Base-by-base conservation (phyloP, 2,888 invertebrate genomes). In the Steromphala cineraria region DNA sequence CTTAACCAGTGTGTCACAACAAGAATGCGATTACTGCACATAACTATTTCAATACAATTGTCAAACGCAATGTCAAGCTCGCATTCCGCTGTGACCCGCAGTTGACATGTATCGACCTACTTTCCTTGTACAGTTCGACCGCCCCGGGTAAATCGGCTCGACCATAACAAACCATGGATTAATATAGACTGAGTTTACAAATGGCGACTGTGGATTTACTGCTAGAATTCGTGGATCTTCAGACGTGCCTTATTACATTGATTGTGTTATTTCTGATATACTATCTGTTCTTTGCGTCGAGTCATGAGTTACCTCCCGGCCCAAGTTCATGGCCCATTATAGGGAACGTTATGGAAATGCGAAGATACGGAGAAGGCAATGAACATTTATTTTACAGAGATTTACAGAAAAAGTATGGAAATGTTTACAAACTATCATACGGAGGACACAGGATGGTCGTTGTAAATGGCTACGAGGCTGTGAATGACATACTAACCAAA, bases 391-490 rank as follows among this genome's bases (percentile, higher is more conserved):
- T 85, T 36, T 80, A 87, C 21, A 78, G 79, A 2, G 53, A 78
- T 31, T 21, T 85, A 62, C 67, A 82, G 24, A 53, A 78, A 53
- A 53, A 62, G 24, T 87, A 88, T 79, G 88, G 88, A n/a, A 79
- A 85, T 56, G 81, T 88, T 28, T 89, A 79, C 80, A 53, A 77
- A 53, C 75, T 88, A 52, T 78, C 81, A 21, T 62, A 88, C 31
- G 88, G 88, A 2, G 62, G 71, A 40, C 53, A 56, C 10, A 76
- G 78, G 17, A 80, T 83, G 7, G 80, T 89, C 8, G 85, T 88
- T 1, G 62, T 88, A 10, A 82, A 81, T 53, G 88, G 86, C 7
- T 36, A 62, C 10, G 82, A 80, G 10, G 79, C 84, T 5, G 76
- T 87, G n/a, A 52, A 80, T 4, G 75, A 84, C 31, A 84, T 86